These are phyloP conservation scores for Turdus rufiventris DNA, from an alignment of 2,113 vertebrate genomes.

Conservation along the genomic window DNA sequence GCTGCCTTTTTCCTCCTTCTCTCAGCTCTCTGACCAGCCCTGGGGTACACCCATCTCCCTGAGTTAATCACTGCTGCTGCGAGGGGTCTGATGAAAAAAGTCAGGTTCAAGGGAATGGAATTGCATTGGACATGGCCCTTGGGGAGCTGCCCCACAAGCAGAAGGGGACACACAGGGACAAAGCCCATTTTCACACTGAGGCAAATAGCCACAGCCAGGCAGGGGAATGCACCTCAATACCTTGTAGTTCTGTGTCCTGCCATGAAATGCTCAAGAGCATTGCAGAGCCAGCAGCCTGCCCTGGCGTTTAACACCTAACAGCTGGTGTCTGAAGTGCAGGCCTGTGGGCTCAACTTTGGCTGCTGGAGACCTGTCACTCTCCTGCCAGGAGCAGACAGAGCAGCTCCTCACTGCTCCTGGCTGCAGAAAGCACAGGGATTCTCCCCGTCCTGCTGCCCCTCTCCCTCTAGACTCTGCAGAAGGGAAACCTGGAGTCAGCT, in stretches of 20 bases:
- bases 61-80: background rate
- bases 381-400: background rate
- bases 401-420: background rate
- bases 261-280: rapidly evolving
- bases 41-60: background rate
- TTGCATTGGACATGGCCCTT: background rate
- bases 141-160: background rate
- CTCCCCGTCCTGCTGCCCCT: background rate
- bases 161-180: background rate
- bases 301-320: background rate
- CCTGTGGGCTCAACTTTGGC: background rate
- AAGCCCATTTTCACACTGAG: rapidly evolving
- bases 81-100: background rate
- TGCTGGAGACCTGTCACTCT: background rate
- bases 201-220: background rate
- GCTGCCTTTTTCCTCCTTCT: background rate
- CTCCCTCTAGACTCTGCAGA: slow-evolving; percentile 44
- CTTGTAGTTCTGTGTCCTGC: background rate
- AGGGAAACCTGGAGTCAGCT: slow-evolving; percentile 40
- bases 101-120: background rate
- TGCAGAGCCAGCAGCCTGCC: background rate
- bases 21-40: background rate
- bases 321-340: background rate
- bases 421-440: background rate
- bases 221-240: background rate